These are phyloP conservation scores for Gnatocerus cornutus DNA, from an alignment of 2,888 invertebrate genomes.

Conservation along the genomic window DNA sequence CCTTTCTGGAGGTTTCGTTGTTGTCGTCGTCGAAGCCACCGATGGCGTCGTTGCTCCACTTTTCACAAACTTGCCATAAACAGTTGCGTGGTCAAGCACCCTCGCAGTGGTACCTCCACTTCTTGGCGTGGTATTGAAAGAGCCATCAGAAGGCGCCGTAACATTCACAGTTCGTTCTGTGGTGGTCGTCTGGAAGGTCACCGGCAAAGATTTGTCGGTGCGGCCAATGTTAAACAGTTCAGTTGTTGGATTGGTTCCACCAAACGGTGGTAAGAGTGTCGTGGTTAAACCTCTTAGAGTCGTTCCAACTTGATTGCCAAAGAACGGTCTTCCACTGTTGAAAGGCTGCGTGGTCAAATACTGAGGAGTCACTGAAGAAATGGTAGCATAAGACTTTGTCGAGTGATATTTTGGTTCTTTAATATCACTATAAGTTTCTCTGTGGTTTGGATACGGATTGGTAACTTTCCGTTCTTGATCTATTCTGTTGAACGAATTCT, in stretches of 20 bases:
- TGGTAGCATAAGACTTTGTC: conserved; percentile 54
- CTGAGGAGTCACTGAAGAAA: conserved; percentile 65
- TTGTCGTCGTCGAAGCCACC: conserved; percentile 63
- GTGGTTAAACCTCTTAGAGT: conserved; percentile 44
- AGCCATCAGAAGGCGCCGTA: conserved; percentile 8
- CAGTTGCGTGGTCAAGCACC: conserved; percentile 70
- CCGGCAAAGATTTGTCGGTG: conserved; percentile 44
- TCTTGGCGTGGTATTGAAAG: conserved; percentile 10
- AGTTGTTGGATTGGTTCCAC: background rate
- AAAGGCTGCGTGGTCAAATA: conserved; percentile 66
- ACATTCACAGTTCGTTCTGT: conserved; percentile 10
- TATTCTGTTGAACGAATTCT: conserved; percentile 67
- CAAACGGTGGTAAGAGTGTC: background rate
- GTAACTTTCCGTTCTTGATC: conserved; percentile 53
- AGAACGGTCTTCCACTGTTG: conserved; percentile 67
- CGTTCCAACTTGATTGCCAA: conserved; percentile 63
- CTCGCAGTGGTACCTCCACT: conserved; percentile 61
- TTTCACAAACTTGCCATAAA: conserved; percentile 66
- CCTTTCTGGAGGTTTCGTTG: conserved; percentile 61
- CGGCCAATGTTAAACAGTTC: conserved; percentile 49
- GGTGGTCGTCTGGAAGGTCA: background rate
- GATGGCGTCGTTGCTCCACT: conserved; percentile 50
- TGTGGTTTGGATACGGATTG: conserved; percentile 67
- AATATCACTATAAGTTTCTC: conserved; percentile 66
- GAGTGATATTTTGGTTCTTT: conserved; percentile 60